Conservation (phyloP, 2,797 vertebrate genomes). For the Leontopithecus rosalia region DNA sequence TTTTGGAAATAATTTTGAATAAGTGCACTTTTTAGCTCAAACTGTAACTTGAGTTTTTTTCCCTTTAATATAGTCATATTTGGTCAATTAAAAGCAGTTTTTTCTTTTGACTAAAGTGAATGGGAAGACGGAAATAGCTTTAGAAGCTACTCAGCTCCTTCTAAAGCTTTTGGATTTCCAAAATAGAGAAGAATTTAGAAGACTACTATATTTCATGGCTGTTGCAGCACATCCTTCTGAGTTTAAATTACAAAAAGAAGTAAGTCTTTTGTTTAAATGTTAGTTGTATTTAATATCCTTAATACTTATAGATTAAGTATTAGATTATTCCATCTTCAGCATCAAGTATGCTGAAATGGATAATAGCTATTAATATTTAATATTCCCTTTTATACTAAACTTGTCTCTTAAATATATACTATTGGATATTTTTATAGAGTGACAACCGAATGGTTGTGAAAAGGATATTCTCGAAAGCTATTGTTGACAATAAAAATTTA, state of each 20-base stretch:
- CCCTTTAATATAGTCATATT: constrained; percentile 24
- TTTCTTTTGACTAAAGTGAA: constrained; percentile 89
- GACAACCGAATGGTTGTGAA: constrained; percentile 99
- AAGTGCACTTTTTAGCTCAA: constrained; percentile 24
- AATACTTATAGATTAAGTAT: neutral
- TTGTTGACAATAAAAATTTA: constrained; percentile 92
- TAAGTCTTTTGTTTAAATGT: constrained; percentile 76
- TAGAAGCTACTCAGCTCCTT: constrained; percentile 95
- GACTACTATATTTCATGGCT: constrained; percentile 96
- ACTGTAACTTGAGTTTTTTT: constrained; percentile 42
- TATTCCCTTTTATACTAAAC: neutral
- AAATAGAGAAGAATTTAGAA: constrained; percentile 94
- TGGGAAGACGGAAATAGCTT: constrained; percentile 93
- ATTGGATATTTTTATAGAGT: constrained; percentile 84
- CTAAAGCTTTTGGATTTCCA: constrained; percentile 94
- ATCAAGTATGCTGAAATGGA: constrained; percentile 11
- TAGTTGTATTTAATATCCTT: constrained; percentile 16
- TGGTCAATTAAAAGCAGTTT: constrained; percentile 57
- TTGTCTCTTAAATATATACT: constrained; percentile 5
- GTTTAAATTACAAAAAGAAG: constrained; percentile 94
- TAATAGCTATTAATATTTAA: neutral
- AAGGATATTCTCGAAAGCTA: constrained; percentile 93
- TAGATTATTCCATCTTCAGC: neutral
- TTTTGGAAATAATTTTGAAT: constrained; percentile 52
- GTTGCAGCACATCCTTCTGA: constrained; percentile 90